Evolutionary conservation across 2,113 vertebrate genomes (phyloP).

Genomic region (Petaurus breviceps): DNA sequence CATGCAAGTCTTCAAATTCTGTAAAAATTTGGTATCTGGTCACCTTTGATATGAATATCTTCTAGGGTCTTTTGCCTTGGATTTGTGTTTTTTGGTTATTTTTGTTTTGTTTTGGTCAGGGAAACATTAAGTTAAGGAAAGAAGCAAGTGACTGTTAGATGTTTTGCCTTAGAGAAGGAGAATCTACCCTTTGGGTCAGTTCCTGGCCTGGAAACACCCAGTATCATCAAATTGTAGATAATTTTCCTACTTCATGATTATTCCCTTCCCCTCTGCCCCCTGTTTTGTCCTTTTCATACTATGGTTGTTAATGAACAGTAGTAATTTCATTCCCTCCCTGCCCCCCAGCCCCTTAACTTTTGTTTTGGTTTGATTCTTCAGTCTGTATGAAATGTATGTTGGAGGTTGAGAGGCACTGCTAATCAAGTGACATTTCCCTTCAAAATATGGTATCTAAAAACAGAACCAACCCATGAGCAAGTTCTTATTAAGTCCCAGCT

Average conservation of each 20-base stretch:
- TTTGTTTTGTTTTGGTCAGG: not conserved
- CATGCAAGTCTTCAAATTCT: not conserved
- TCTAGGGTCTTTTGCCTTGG: constrained; percentile 34
- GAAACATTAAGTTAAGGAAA: constrained; percentile 28
- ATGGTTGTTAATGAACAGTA: not conserved
- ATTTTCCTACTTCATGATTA: not conserved
- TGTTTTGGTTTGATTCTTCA: not conserved
- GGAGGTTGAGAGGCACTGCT: not conserved
- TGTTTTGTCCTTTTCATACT: not conserved
- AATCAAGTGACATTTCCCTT: not conserved
- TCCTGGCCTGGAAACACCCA: not conserved
- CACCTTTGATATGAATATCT: constrained; percentile 4
- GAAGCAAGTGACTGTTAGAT: not conserved
- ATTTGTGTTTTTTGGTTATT: not conserved
- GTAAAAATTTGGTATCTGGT: not conserved
- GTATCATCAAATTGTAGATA: not conserved
- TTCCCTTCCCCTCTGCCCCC: not conserved
- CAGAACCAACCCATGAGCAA: not conserved
- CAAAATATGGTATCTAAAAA: not conserved
- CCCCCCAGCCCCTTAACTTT: not conserved
- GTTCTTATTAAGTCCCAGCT: not conserved
- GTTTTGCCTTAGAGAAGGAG: not conserved
- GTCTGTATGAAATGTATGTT: not conserved
- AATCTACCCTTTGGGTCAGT: constrained; percentile 3
- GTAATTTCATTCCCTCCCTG: not conserved